Evolutionary conservation across 2,888 invertebrate species (phyloP), one percentile per base, ranked within the genome.

Genomic region (Orthosia gothica): DNA sequence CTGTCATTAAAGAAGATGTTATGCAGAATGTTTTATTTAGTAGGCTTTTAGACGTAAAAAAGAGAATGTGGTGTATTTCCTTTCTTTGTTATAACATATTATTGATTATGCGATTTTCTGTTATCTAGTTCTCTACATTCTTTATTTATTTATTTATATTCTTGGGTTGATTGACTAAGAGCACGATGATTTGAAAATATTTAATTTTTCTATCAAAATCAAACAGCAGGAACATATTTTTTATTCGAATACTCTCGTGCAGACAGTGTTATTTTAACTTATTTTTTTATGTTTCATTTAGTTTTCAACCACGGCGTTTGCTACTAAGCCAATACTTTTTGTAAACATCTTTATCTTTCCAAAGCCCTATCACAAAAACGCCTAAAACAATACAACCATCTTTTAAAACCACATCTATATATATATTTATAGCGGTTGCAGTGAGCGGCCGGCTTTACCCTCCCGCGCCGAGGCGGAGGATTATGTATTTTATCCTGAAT

Each of bases 401-500:
- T 66, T 78, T 69, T 82, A 73, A 81, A 85, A 74, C 74, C 76
- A 72, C 75, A 71, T 72, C 76, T 85, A 84, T 85, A 76, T 85
- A 84, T 85, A 76, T 87, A 85, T 85, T 84, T 82, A 74, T 80
- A 72, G 66, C 81, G 77, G 83, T 74, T 82, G 83, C 85, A 85
- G 70, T 79, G 79, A 83, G 76, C 81, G 76, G 76, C 52, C 73
- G 83, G 86, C 89, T 89, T 86, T 89, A 82, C 81, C 82, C 81
- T 73, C 76, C 76, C 86, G 78, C 77, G 78, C 75, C 55, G 79
- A 72, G 95, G 95, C 78, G 52, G 79, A 70, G 95, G 95, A 96
- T 96, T 96, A 95, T 91, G 94, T 93, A 91, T 95, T 95, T 95
- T 94, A 94, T 94, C 91, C 92, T 89, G 90, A 94, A 95, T 95